phyloP scores from a whole-genome alignment of 1,140 invertebrate genomes.

The Agrilus planipennis region DNA sequence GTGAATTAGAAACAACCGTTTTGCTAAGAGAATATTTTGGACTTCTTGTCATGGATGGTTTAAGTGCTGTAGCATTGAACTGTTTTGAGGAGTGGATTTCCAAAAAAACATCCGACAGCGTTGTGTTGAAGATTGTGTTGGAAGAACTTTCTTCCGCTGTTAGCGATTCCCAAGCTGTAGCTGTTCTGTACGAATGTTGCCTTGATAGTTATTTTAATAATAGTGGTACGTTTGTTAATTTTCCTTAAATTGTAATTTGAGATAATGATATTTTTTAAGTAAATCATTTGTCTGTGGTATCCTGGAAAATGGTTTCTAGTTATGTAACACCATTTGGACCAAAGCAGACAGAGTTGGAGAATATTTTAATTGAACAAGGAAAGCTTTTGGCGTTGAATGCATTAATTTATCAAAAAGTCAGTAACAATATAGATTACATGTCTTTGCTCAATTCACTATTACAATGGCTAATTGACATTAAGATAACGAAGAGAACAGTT shows the following conservation, averaged over 20 bases:
- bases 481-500: slow-evolving; percentile 38
- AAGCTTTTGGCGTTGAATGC: slow-evolving; percentile 27
- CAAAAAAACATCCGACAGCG: slow-evolving; percentile 22
- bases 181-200: slow-evolving; percentile 20
- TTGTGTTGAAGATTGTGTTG: slow-evolving; percentile 20
- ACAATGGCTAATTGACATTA: slow-evolving; percentile 27
- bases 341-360: slow-evolving; percentile 24
- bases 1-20: slow-evolving; percentile 20
- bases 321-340: slow-evolving; percentile 14
- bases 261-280: too few relatives aligned
- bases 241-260: background rate
- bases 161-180: slow-evolving; percentile 20
- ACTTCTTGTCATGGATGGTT: slow-evolving; percentile 21
- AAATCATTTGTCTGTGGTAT: too few relatives aligned
- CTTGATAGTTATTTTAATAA: slow-evolving; percentile 27
- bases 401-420: slow-evolving; percentile 26
- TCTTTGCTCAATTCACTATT: slow-evolving; percentile 21
- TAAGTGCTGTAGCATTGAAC: slow-evolving; percentile 16
- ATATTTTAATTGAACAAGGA: slow-evolving; percentile 19
- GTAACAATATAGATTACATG: slow-evolving; percentile 16
- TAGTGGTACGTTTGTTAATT: slow-evolving; percentile 24
- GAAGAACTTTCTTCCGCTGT: slow-evolving; percentile 18
- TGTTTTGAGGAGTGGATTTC: slow-evolving; percentile 24
- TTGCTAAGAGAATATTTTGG: slow-evolving; percentile 23
- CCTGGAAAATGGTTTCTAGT: slow-evolving; percentile 23